Evolutionary conservation across 2,888 invertebrate genomes (phyloP).

Genomic region (Chromoteleia sp.): DNA sequence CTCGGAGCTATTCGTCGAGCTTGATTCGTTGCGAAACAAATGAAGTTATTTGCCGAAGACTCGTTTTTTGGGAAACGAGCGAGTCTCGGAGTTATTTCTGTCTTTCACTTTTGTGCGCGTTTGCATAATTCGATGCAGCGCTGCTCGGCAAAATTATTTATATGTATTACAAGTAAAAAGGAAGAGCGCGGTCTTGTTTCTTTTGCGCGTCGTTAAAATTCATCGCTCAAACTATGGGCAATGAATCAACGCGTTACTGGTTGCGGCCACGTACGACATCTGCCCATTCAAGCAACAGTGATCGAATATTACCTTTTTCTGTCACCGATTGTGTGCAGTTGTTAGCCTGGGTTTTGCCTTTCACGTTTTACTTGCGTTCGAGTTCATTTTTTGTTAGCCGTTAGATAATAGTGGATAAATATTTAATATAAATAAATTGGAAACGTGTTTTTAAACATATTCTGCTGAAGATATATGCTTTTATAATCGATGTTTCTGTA

Average conservation of each 20-base stretch:
- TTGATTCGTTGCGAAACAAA: constrained; percentile 6
- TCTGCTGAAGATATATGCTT: constrained; percentile 30
- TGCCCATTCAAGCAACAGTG: constrained; percentile 65
- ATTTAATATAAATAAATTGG: constrained; percentile 26
- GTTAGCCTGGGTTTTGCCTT: constrained; percentile 34
- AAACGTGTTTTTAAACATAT: constrained; percentile 43
- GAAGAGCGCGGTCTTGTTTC: constrained; percentile 65
- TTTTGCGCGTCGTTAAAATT: constrained; percentile 72
- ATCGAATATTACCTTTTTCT: constrained; percentile 73
- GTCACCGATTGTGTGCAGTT: constrained; percentile 54
- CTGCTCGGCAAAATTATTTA: constrained; percentile 38
- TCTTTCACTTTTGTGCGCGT: constrained; percentile 45
- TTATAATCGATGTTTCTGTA: constrained; percentile 51
- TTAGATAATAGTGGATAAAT: constrained; percentile 6
- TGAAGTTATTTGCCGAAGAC: constrained; percentile 26
- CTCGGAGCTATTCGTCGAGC: constrained; percentile 1
- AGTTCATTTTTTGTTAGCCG: constrained; percentile 23
- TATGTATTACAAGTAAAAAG: constrained; percentile 59
- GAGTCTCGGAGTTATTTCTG: constrained; percentile 4
- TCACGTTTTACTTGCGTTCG: constrained; percentile 21
- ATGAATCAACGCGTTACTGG: constrained; percentile 73
- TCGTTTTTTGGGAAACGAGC: constrained; percentile 11
- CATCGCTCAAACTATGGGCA: constrained; percentile 73
- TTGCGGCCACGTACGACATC: constrained; percentile 71
- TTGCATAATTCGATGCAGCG: constrained; percentile 42